Percentiles rank a stretch among this genome's conserved stretches.
Conservation (phyloP, 2,888 invertebrate genomes). For the Apodemia hepburni region DNA sequence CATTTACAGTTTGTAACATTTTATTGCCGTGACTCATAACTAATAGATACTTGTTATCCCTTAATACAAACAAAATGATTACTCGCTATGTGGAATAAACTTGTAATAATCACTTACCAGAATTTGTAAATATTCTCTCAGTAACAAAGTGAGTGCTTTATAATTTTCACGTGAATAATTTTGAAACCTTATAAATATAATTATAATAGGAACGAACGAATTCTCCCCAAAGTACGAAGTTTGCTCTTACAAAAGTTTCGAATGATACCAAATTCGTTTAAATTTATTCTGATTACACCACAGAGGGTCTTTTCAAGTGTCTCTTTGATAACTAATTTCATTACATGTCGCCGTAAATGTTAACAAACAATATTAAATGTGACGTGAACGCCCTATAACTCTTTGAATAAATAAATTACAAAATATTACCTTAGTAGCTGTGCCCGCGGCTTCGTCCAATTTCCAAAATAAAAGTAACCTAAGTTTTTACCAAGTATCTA, state of each 20-base stretch:
- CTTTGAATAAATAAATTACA: background rate
- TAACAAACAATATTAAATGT: background rate
- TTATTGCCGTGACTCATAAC: too few species aligned
- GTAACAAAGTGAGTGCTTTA: too few species aligned
- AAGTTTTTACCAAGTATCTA: too few species aligned
- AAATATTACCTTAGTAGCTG: background rate
- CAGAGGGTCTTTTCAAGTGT: background rate
- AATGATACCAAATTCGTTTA: background rate
- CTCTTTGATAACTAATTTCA: background rate
- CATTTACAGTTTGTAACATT: too few species aligned
- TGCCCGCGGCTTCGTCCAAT: too few species aligned
- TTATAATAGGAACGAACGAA: background rate
- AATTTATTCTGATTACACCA: background rate
- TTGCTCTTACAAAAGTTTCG: background rate
- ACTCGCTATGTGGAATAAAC: too few species aligned
- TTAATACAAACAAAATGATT: too few species aligned
- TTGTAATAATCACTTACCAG: too few species aligned
- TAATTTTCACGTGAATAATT: background rate
- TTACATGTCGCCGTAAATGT: background rate
- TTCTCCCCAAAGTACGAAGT: conserved; percentile 3
- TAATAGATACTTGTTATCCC: too few species aligned
- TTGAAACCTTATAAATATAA: conserved; percentile 4
- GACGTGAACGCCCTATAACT: background rate
- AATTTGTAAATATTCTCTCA: too few species aligned
- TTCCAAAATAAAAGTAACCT: too few species aligned